Evolutionary conservation across 2,888 invertebrate genomes (phyloP).

Genomic region (Tenthredo distinguenda): DNA sequence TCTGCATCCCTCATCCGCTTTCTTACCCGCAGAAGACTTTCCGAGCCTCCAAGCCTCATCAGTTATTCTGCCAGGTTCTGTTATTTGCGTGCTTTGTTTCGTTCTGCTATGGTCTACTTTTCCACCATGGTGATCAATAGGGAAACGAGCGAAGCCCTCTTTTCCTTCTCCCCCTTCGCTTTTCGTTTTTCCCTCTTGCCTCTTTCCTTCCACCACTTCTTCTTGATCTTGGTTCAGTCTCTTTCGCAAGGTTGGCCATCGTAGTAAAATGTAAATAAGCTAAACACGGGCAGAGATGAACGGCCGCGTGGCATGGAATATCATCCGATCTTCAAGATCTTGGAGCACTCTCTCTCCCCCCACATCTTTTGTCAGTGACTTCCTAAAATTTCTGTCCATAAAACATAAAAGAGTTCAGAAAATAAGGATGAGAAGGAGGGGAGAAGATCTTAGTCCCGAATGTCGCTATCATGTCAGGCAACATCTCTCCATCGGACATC

Average conservation of each 20-base stretch:
- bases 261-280: slow-evolving; percentile 35
- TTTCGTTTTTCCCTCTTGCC: neutral
- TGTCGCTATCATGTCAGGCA: neutral
- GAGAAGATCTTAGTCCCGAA: neutral
- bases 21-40: slow-evolving; percentile 22
- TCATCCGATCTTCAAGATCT: slow-evolving; percentile 31
- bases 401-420: slow-evolving; percentile 11
- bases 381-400: neutral
- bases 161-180: neutral
- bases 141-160: slow-evolving; percentile 52
- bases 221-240: slow-evolving; percentile 32
- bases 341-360: neutral
- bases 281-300: slow-evolving; percentile 31
- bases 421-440: neutral
- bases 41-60: slow-evolving; percentile 63
- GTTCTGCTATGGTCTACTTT: slow-evolving; percentile 51
- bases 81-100: slow-evolving; percentile 68
- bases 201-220: neutral
- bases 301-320: slow-evolving; percentile 12
- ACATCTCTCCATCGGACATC: slow-evolving; percentile 6
- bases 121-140: slow-evolving; percentile 59
- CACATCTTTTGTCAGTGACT: neutral
- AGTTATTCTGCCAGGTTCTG: slow-evolving; percentile 71
- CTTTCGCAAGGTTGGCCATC: slow-evolving; percentile 24
- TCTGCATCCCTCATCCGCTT: slow-evolving; percentile 32